Evolutionary conservation across 2,797 vertebrate species (phyloP).

Genomic region (Mycteria americana): DNA sequence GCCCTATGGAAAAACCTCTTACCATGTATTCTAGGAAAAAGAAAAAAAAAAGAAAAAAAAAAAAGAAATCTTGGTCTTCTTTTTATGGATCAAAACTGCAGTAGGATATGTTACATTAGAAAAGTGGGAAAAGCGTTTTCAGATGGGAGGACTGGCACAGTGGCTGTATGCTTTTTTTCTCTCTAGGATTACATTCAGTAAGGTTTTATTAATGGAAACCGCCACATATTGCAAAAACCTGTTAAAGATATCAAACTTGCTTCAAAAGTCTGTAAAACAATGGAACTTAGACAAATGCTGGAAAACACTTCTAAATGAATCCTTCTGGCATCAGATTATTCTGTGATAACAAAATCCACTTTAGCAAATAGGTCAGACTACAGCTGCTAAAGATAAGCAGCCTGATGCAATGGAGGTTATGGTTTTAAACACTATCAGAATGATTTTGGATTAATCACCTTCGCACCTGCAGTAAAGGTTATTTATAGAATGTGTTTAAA

Average conservation of each 20-base stretch:
- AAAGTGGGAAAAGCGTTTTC: background rate
- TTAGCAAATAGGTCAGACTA: constrained; percentile 21
- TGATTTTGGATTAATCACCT: constrained; percentile 45
- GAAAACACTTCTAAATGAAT: background rate
- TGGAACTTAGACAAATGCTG: background rate
- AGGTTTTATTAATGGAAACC: background rate
- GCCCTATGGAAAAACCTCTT: background rate
- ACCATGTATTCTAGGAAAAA: background rate
- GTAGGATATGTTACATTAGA: background rate
- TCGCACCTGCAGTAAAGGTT: constrained; percentile 15
- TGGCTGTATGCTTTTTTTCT: background rate
- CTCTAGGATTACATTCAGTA: background rate
- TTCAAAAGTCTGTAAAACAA: constrained; percentile 28
- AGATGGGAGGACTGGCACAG: background rate
- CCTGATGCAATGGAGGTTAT: background rate
- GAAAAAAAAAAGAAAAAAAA: background rate
- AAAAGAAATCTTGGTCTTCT: background rate
- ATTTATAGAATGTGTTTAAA: constrained; percentile 31
- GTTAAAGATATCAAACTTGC: background rate
- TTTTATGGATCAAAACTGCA: background rate
- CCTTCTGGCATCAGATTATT: background rate
- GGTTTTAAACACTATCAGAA: background rate
- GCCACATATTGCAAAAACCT: background rate
- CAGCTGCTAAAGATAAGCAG: background rate
- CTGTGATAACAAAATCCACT: background rate